phyloP scores from a whole-genome alignment of 2,888 invertebrate genomes.

The Chymomyza fuscimana region DNA sequence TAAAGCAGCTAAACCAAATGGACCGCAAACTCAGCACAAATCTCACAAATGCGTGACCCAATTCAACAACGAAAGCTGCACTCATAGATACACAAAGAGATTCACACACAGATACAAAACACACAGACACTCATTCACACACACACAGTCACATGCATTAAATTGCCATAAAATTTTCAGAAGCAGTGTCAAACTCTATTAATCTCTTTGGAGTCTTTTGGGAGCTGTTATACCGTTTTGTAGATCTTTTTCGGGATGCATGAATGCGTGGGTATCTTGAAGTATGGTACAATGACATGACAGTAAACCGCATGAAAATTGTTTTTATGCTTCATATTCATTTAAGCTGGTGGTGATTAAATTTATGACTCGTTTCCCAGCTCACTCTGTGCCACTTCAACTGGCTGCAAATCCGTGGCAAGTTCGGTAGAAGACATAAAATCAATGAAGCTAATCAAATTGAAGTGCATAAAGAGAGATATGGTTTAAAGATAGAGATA shows the following conservation, averaged over 20 bases:
- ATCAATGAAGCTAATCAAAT: slow-evolving; percentile 11
- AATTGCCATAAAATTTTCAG: slow-evolving; percentile 6
- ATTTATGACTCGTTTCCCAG: slow-evolving; percentile 2
- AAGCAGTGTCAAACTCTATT: slow-evolving; percentile 7
- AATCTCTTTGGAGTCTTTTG: background rate
- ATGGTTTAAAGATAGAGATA: background rate
- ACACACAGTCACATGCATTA: background rate
- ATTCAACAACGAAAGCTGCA: slow-evolving; percentile 1
- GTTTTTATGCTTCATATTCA: slow-evolving; percentile 6
- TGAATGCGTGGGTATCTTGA: background rate
- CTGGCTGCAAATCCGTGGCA: background rate
- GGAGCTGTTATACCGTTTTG: background rate
- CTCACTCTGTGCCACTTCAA: background rate
- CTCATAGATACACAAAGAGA: background rate
- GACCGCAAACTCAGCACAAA: background rate
- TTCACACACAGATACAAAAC: background rate
- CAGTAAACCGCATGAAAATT: background rate
- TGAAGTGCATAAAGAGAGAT: background rate
- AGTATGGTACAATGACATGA: background rate
- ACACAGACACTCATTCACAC: background rate
- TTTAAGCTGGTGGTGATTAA: slow-evolving; percentile 1
- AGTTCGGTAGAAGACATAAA: slow-evolving; percentile 4
- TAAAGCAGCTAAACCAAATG: background rate
- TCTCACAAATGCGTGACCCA: slow-evolving; percentile 6
- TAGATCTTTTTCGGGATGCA: background rate